A percentile compares a stretch with the other conserved stretches of the same genome.
These are phyloP conservation scores for Galeruca laticollis DNA, from an alignment of 2,888 invertebrate species.

Conservation along the genomic window DNA sequence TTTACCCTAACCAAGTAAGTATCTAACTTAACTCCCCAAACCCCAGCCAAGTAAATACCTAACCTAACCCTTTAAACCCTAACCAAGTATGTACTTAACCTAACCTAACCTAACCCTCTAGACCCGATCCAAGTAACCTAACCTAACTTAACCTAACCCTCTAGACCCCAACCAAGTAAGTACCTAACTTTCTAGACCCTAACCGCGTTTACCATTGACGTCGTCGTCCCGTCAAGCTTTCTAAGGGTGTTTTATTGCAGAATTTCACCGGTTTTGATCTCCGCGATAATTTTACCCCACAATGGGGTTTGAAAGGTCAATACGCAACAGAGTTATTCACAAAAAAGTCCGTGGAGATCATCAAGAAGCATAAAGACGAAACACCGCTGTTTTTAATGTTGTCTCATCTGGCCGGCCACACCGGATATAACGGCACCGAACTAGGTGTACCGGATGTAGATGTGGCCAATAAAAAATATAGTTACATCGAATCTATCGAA, in stretches of 20 bases:
- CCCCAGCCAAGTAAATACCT: too few species aligned
- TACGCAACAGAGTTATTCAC: conserved; percentile 82
- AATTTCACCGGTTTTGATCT: conserved; percentile 67
- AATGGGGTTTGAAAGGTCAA: conserved; percentile 69
- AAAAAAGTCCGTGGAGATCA: conserved; percentile 74
- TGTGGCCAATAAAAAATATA: conserved; percentile 74
- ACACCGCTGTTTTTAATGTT: conserved; percentile 83
- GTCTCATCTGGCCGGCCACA: conserved; percentile 75
- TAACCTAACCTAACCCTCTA: too few species aligned
- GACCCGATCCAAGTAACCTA: too few species aligned
- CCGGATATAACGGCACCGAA: conserved; percentile 70
- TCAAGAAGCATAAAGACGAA: conserved; percentile 70
- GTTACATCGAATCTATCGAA: conserved; percentile 74
- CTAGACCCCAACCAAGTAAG: too few species aligned
- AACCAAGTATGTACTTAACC: too few species aligned
- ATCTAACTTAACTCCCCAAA: too few species aligned
- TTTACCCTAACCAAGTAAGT: too few species aligned
- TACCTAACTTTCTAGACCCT: too few species aligned
- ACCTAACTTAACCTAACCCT: too few species aligned
- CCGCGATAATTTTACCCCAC: conserved; percentile 62
- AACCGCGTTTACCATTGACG: too few species aligned
- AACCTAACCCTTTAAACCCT: too few species aligned
- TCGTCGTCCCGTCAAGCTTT: too few species aligned
- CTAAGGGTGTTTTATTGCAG: conserved; percentile 51
- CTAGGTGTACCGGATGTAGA: conserved; percentile 76